phyloP scores from a whole-genome alignment of 2,888 invertebrate species.

The Miltochrista miniata region DNA sequence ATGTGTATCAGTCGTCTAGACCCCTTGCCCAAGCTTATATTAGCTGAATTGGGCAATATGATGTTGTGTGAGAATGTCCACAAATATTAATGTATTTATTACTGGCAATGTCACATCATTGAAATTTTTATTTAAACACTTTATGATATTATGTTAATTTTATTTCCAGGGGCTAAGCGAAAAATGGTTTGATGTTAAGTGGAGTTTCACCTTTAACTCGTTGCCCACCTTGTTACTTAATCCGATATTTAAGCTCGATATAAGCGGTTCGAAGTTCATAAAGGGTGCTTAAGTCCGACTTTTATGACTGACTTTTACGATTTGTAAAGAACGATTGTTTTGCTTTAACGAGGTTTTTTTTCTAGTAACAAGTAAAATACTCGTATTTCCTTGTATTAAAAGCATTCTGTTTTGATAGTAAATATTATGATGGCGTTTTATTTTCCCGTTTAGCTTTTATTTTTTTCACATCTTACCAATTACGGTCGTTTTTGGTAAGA shows the following conservation, averaged over 20 bases:
- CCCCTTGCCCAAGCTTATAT: too few relatives aligned
- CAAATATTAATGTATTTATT: too few relatives aligned
- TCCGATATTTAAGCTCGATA: slow-evolving; percentile 32
- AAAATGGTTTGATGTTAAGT: slow-evolving; percentile 18
- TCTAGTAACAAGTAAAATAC: background rate
- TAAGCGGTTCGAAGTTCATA: slow-evolving; percentile 21
- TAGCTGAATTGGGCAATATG: too few relatives aligned
- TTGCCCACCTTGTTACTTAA: slow-evolving; percentile 18
- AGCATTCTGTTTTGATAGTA: background rate
- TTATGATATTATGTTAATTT: background rate
- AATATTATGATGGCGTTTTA: too few relatives aligned
- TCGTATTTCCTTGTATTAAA: background rate
- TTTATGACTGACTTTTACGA: slow-evolving; percentile 28
- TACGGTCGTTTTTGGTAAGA: too few relatives aligned
- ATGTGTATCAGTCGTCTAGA: too few relatives aligned
- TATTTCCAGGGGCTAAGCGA: background rate
- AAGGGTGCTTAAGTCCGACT: slow-evolving; percentile 16
- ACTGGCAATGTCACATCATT: too few relatives aligned
- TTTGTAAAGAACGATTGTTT: slow-evolving; percentile 23
- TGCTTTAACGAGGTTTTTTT: slow-evolving; percentile 14
- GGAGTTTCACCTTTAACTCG: background rate
- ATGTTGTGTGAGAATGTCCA: too few relatives aligned
- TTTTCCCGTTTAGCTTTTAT: too few relatives aligned
- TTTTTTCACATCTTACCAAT: too few relatives aligned
- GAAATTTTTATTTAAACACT: too few relatives aligned